Percentiles rank a stretch among this genome's conserved stretches.
Evolutionary conservation across 2,113 vertebrate species (phyloP).

Genomic region (Condylura cristata): DNA sequence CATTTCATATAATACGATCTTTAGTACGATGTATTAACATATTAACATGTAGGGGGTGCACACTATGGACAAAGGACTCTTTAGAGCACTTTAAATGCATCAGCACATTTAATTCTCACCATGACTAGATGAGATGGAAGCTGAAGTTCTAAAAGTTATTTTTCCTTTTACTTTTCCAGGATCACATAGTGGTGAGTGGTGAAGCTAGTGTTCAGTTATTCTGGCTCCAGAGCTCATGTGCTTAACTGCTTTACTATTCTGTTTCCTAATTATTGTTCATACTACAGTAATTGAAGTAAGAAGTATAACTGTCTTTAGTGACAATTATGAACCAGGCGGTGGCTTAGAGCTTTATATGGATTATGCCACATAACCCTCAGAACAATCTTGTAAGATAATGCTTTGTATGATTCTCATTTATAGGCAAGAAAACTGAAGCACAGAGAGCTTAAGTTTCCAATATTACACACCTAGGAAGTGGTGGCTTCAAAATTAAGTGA

Average conservation of each 20-base stretch:
- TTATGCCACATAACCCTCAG: not conserved
- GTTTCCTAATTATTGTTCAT: not conserved
- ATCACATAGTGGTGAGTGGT: not conserved
- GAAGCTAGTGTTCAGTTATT: not conserved
- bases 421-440: not conserved
- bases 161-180: not conserved
- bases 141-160: not conserved
- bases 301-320: not conserved
- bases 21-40: too few relatives aligned
- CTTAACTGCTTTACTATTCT: not conserved
- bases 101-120: not conserved
- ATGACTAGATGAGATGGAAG: not conserved
- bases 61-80: not conserved
- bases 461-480: not conserved
- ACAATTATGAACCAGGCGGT: not conserved
- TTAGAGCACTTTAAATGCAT: not conserved
- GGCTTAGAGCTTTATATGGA: not conserved
- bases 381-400: not conserved
- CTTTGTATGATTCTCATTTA: not conserved
- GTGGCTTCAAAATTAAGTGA: conserved; percentile 1
- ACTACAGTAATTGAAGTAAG: not conserved
- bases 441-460: not conserved
- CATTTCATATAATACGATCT: not conserved
- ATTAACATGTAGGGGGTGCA: too few relatives aligned
- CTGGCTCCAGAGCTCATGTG: not conserved